Evolutionary conservation across 2,797 vertebrate genomes (phyloP), one percentile per base, ranked within the genome.

Genomic region (Gadopsis bispinosus): DNA sequence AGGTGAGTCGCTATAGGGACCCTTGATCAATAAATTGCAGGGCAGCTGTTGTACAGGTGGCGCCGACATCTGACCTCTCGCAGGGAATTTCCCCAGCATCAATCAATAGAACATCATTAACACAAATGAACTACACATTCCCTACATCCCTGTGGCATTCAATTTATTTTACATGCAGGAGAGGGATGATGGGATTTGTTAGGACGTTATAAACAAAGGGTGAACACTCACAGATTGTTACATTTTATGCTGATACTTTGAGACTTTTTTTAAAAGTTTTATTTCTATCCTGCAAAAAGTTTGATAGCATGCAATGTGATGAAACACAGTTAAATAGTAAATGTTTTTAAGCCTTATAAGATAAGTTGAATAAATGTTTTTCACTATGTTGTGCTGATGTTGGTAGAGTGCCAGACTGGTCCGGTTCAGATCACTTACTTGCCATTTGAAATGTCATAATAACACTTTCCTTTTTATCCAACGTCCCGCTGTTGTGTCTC

Each of bases 391-490:
- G 19, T 4, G 1, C 3, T 31, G 9, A 43, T 41, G 9, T 19
- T 43, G 13, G 16, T 22, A 29, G 53, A 54, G 3, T 20, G 22
- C 5, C 1, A 7, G 16, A 13, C 31, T 17, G 6, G 3, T 58
- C 41, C 16, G 45, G 45, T 48, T 45, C n/a, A 29, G 13, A 41
- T 31, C 10, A 17, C 2, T n/a, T n/a, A 43, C 53, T 68, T 50
- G 1, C 11, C 1, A 29, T 37, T 16, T 58, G 16, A 64, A 56
- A 45, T 2, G 16, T 29, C 26, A 48, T 51, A 37, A 31, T 37
- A 33, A 47, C 29, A 48, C 69, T 65, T 47, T 35, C 17, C 31
- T 43, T 51, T 73, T 37, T 43, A 19, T 50, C 33, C 33, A 68
- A 48, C 19, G n/a, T 62, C 50, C 35, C 1, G 16, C 13, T 67